Percentiles rank a stretch among this genome's conserved stretches.
These are phyloP conservation scores for Crossoptilon crossoptilon DNA, from an alignment of 2,797 vertebrate genomes.

Conservation along the genomic window DNA sequence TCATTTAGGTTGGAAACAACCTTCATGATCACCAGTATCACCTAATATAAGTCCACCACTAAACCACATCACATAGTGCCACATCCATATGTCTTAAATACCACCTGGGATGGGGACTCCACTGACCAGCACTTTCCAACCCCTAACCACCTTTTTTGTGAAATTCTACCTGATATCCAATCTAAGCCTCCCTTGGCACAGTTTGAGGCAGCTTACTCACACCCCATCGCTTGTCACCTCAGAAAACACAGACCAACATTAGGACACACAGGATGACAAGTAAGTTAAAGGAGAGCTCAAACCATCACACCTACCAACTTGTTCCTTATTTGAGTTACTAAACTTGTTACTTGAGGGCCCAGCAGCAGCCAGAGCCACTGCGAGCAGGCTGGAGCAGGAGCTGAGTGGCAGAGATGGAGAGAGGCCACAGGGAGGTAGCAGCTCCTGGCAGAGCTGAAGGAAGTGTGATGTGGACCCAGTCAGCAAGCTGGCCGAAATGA, in stretches of 20 bases:
- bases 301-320: background rate
- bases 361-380: background rate
- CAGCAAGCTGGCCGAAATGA: background rate
- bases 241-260: background rate
- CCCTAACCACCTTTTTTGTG: background rate
- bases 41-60: background rate
- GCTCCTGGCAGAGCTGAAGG: background rate
- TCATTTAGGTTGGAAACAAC: background rate
- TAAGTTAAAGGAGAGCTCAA: background rate
- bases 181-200: background rate
- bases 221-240: background rate
- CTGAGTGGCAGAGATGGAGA: background rate
- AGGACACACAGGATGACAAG: background rate
- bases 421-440: background rate
- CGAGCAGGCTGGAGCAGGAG: background rate
- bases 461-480: accelerated
- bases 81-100: background rate
- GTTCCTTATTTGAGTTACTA: background rate
- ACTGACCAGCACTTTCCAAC: background rate
- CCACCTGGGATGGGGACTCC: background rate
- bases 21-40: background rate
- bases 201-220: background rate
- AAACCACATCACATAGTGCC: background rate
- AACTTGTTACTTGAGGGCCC: background rate
- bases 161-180: background rate